Percentiles rank a stretch among this genome's conserved stretches.
phyloP scores from a whole-genome alignment of 2,113 vertebrate genomes.

The zebrafish (Danio rerio) region GRCz12tu NC_133191.1:39335001-39335500 shows the following conservation, averaged over 20 bases:
- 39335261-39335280: neutral
- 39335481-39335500: no score
- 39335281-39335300: neutral
- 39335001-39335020: no score
- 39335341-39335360: slow-evolving; percentile 87
- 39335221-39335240: neutral
- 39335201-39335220: slow-evolving; percentile 7
- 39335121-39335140: slow-evolving; percentile 11
- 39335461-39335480: no score
- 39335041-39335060: no score
- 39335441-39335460: no score
- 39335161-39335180: slow-evolving; percentile 20
- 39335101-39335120: no score
- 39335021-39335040: no score
- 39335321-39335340: slow-evolving; percentile 94
- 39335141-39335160: slow-evolving; percentile 26
- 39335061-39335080: no score
- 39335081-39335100: no score
- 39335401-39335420: no score
- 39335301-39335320: slow-evolving; percentile 39
- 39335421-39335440: no score
- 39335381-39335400: slow-evolving; percentile 85
- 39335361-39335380: slow-evolving; percentile 85
- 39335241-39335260: neutral
- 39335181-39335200: slow-evolving; percentile 24